Evolutionary conservation across 2,113 vertebrate species (phyloP), one percentile per base, ranked within the genome.

Genomic region (Herpetotheres cachinnans): DNA sequence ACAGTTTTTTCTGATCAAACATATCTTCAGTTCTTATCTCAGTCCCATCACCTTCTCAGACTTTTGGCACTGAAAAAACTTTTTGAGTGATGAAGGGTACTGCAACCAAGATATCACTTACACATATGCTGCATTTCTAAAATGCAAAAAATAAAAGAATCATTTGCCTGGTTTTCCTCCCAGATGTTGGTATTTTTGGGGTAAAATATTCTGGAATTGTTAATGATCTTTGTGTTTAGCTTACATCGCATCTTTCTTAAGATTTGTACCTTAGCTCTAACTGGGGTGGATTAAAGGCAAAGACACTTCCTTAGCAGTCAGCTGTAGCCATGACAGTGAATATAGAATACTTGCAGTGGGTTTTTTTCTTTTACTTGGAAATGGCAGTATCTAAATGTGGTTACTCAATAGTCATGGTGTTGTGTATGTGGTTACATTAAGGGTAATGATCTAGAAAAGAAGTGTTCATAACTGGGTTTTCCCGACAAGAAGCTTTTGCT

Each of bases 381-480:
- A 79, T 84, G 13, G 15, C 10, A 49, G 29, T 34, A 82, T 89
- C 91, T 63, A 81, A 90, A 66, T 78, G 25, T 34, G 16, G 18
- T 90, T 89, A 55, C 13, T 90, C 82, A 84, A 66, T 52, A 92
- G 92, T 66, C 50, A 55, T 27, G 49, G 40, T 84, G 40, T 55
- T 83, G 46, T 78, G 59, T 62, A 52, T 86, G 80, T 82, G 62
- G 46, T 92, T 95, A 91, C 72, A 88, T 86, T 87, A 93, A 36
- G 69, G 66, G 67, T 82, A 94, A 55, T 46, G 59, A 94, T 93
- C 61, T 90, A 90, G 56, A 52, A 96, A 97, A 91, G 24, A 72
- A 74, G 16, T 11, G 1, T 56, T 86, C 32, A 6, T 69, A 91
- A 63, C 5, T 16, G 42, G 25, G 16, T 82, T 97, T 94, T 82